These are phyloP conservation scores for Metopia argyrocephala DNA, from an alignment of 2,888 invertebrate species.

Conservation along the genomic window DNA sequence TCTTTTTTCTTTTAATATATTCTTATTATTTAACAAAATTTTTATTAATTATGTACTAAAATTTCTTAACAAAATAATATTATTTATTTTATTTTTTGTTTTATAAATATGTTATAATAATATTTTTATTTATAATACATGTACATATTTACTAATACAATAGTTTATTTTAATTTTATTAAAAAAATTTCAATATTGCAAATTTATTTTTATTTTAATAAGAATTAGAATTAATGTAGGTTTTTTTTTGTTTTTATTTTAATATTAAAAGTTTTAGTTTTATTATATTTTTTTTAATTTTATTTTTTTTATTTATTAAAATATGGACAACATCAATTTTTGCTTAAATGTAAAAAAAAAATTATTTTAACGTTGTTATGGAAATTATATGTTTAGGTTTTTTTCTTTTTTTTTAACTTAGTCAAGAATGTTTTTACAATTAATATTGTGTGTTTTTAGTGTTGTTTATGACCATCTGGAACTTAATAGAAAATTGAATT, in stretches of 20 bases:
- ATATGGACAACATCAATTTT: slow-evolving; percentile 38
- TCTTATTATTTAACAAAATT: slow-evolving; percentile 34
- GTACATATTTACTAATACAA: slow-evolving; percentile 27
- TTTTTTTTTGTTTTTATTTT: slow-evolving; percentile 19
- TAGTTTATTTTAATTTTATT: slow-evolving; percentile 41
- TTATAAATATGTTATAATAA: slow-evolving; percentile 29
- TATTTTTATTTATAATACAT: slow-evolving; percentile 40
- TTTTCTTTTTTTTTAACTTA: neutral
- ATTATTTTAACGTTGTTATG: slow-evolving; percentile 1
- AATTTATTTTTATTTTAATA: slow-evolving; percentile 30
- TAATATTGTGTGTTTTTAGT: too few relatives aligned
- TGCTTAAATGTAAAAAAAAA: slow-evolving; percentile 24
- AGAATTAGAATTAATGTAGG: slow-evolving; percentile 9
- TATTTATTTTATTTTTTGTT: slow-evolving; percentile 18
- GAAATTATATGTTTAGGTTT: neutral
- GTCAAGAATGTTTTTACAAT: too few relatives aligned
- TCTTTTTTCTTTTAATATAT: neutral
- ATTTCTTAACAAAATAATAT: slow-evolving; percentile 41
- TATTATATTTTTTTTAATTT: slow-evolving; percentile 13
- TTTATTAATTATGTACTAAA: slow-evolving; percentile 17
- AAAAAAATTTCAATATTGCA: slow-evolving; percentile 36
- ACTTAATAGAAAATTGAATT: too few relatives aligned
- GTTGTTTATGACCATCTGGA: too few relatives aligned
- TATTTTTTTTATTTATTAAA: slow-evolving; percentile 13
- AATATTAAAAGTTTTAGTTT: slow-evolving; percentile 12